Evolutionary conservation across 2,113 vertebrate genomes (phyloP).

Genomic region (Ciconia boyciana): DNA sequence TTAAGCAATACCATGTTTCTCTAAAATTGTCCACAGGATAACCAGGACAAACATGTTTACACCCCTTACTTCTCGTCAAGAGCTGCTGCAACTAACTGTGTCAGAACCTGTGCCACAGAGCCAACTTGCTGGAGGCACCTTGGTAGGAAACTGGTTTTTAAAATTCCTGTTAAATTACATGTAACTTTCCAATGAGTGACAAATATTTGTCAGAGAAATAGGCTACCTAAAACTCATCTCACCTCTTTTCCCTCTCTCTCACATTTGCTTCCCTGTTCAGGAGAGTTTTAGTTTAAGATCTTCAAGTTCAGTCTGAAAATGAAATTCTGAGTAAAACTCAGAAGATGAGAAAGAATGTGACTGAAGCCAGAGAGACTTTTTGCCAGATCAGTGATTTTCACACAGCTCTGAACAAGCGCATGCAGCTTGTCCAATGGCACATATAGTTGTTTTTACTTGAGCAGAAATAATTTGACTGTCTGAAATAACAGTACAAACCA

Average conservation of each 20-base stretch:
- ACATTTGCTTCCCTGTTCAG: neutral
- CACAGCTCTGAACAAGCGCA: neutral
- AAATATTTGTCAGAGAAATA: neutral
- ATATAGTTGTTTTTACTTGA: neutral
- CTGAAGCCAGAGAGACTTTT: neutral
- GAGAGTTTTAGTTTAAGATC: neutral
- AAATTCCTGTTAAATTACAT: neutral
- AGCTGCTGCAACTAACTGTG: neutral
- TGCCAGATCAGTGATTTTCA: neutral
- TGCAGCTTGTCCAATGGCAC: neutral
- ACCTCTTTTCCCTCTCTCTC: neutral
- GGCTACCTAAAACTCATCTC: neutral
- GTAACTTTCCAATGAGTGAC: rapidly evolving
- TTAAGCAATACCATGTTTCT: neutral
- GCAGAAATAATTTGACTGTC: neutral
- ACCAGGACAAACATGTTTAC: neutral
- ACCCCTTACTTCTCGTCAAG: neutral
- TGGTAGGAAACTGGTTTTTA: neutral
- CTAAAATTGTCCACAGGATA: neutral
- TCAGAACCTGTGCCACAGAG: neutral
- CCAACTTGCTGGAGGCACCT: neutral
- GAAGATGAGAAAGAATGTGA: neutral
- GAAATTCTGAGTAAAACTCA: neutral
- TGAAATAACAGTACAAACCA: neutral
- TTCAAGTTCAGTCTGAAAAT: neutral